Conservation (phyloP, 2,888 invertebrate species). For the Acronicta aceris region DNA sequence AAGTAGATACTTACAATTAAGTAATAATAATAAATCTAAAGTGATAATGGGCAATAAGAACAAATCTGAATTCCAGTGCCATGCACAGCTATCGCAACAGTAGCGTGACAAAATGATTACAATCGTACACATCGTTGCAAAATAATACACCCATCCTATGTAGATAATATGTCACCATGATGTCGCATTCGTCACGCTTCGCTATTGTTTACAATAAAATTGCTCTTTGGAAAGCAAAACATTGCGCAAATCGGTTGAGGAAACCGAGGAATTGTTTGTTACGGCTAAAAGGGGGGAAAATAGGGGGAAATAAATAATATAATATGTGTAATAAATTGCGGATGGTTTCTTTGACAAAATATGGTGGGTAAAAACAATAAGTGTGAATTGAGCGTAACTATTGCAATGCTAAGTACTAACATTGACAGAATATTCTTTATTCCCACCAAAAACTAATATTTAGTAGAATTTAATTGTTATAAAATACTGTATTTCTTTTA, state of each 20-base stretch:
- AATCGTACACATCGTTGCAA: constrained; percentile 54
- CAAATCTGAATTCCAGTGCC: constrained; percentile 9
- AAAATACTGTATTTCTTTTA: no score
- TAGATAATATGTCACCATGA: constrained; percentile 44
- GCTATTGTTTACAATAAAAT: constrained; percentile 55
- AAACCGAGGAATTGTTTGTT: constrained; percentile 34
- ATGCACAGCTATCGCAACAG: constrained; percentile 31
- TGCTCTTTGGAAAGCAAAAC: constrained; percentile 54
- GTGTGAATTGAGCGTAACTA: background rate
- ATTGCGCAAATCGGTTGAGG: constrained; percentile 43
- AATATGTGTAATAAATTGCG: constrained; percentile 11
- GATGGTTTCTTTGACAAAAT: constrained; percentile 6
- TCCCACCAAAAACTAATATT: no score
- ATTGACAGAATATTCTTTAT: no score
- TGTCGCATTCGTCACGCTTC: constrained; percentile 61
- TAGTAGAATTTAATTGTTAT: no score
- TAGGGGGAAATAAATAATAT: constrained; percentile 22
- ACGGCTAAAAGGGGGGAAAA: constrained; percentile 19
- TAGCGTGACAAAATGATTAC: constrained; percentile 59
- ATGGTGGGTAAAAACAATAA: constrained; percentile 6
- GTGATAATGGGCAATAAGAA: background rate
- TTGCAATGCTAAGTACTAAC: no score
- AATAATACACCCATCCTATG: constrained; percentile 57
- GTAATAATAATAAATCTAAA: no score
- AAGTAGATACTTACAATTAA: no score